Base-by-base conservation (phyloP, 2,888 invertebrate species). In the Dyspetes luteomarginatus region DNA sequence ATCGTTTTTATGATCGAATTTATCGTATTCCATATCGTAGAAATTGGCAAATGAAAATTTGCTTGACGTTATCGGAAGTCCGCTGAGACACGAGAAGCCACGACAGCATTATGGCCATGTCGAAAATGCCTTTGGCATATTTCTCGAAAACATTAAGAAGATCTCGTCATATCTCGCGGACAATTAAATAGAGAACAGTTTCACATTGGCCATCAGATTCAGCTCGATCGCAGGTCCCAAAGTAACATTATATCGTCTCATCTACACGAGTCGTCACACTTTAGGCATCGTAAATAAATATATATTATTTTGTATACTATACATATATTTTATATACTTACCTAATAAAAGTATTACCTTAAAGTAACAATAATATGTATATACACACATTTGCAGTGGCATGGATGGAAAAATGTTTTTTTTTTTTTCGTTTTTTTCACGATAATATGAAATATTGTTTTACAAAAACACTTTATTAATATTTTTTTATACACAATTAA, bases 121-220 rank as follows among this genome's bases (percentile, higher is more conserved):
- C 60, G 62, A 85, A 58, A 83, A 84, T 81, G 84, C 83, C 72
- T 86, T 84, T 65, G 85, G 83, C 82, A 82, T 88, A 84, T 88
- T 88, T 85, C 84, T 83, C 84, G 85, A 88, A 79, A 88, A 84
- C 83, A 79, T 88, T 84, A 85, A 85, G 73, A 87, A 85, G 82
- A 83, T 89, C 79, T 85, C 87, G 78, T 84, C 87, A 76, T 88
- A 86, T 86, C 85, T 88, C 74, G 89, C 76, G 69, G 83, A 84
- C 83, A 85, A n/a, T n/a, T n/a, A n/a, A 86, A 65, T 88, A 86
- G 85, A 77, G 83, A 74, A 26, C 24, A 12, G 56, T 15, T 7
- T 52, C 22, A 50, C 30, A 36, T n/a, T 64, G 50, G 58, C 41
- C 43, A 15, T 60, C 56, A 52, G 41, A 52, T 58, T 68, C 64